phyloP scores from a whole-genome alignment of 1,140 invertebrate genomes.

The Aphelenchoides besseyi region DNA sequence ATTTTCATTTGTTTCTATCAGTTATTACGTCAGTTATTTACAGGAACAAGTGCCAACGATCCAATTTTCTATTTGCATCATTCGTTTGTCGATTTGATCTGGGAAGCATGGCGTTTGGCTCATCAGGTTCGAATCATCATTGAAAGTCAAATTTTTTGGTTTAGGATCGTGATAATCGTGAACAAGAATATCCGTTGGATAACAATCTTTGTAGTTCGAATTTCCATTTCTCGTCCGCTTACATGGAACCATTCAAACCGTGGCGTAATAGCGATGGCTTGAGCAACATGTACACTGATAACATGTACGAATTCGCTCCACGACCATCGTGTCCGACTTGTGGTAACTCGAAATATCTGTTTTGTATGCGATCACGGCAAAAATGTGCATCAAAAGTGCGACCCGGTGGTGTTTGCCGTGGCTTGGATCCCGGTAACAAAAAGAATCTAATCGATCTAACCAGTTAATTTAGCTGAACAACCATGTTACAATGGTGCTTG shows the following conservation, averaged over 20 bases:
- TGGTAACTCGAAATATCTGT: slow-evolving; percentile 72
- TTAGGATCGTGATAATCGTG: background rate
- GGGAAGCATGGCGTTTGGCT: slow-evolving; percentile 55
- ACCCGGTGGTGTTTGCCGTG: slow-evolving; percentile 25
- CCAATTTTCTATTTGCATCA: slow-evolving; percentile 59
- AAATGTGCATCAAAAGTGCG: slow-evolving; percentile 46
- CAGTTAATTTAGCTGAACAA: slow-evolving; percentile 22
- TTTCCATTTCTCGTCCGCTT: slow-evolving; percentile 50
- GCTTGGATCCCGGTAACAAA: slow-evolving; percentile 28
- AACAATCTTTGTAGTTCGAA: slow-evolving; percentile 30
- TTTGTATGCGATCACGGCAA: slow-evolving; percentile 45
- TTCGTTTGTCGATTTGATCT: slow-evolving; percentile 63
- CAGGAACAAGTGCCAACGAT: slow-evolving; percentile 43
- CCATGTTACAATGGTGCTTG: slow-evolving; percentile 32
- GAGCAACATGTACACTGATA: slow-evolving; percentile 53
- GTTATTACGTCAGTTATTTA: no score
- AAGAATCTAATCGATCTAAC: no score
- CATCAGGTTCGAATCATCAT: slow-evolving; percentile 7
- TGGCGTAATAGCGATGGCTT: slow-evolving; percentile 48
- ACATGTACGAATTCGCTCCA: slow-evolving; percentile 55
- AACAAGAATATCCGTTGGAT: slow-evolving; percentile 23
- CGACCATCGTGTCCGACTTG: slow-evolving; percentile 69
- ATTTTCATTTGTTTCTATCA: no score
- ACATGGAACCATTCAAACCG: slow-evolving; percentile 37
- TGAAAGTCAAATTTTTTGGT: background rate